A percentile compares a stretch with the other conserved stretches of the same genome.
phyloP scores from a whole-genome alignment of 2,888 invertebrate genomes.

The Orchesellides sinensis region DNA sequence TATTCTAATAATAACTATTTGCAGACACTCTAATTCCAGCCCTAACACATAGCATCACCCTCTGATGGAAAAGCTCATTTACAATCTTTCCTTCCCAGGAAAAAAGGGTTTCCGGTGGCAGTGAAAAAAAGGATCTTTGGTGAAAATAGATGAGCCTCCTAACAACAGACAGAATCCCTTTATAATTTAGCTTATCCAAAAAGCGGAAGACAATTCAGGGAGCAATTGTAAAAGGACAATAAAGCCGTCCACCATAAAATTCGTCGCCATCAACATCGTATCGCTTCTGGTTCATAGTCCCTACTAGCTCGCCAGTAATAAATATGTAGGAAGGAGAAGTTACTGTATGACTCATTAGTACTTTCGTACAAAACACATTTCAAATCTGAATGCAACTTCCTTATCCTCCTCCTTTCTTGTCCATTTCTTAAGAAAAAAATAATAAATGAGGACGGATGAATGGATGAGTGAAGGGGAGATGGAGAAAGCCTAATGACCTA shows the following conservation, averaged over 20 bases:
- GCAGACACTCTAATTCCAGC: not conserved
- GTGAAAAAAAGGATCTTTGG: constrained; percentile 11
- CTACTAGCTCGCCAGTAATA: not conserved
- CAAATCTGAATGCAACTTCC: constrained; percentile 49
- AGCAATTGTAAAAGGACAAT: constrained; percentile 37
- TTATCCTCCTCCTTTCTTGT: constrained; percentile 17
- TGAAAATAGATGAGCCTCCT: constrained; percentile 20
- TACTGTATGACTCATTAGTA: constrained; percentile 12
- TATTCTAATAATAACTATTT: constrained; percentile 6
- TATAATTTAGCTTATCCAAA: constrained; percentile 39
- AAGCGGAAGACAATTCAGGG: constrained; percentile 47
- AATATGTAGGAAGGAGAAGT: not conserved
- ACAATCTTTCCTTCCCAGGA: constrained; percentile 33
- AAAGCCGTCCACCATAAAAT: constrained; percentile 35
- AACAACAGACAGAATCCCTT: not conserved
- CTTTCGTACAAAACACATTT: not conserved
- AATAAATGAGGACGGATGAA: constrained; percentile 50
- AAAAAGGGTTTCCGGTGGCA: constrained; percentile 50
- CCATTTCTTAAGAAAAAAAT: constrained; percentile 42
- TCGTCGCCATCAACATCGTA: constrained; percentile 9
- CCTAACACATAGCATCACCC: too few relatives aligned
- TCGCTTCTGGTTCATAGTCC: not conserved
- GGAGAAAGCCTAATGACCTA: constrained; percentile 42
- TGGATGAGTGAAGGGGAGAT: constrained; percentile 2
- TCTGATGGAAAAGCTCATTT: constrained; percentile 38